Evolutionary conservation across 2,113 vertebrate species (phyloP).

Genomic region (Aegithalos caudatus): DNA sequence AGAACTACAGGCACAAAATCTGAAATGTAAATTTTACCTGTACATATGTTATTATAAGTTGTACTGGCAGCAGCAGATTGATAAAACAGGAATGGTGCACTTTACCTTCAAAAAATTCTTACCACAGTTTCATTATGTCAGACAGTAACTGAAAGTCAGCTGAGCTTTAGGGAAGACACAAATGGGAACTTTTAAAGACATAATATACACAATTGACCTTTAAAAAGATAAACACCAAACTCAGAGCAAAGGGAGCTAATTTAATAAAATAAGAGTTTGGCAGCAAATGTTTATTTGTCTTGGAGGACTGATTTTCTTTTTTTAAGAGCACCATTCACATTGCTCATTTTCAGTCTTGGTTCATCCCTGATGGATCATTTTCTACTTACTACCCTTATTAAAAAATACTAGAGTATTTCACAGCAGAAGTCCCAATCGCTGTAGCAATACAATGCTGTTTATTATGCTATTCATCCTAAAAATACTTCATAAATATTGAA

Average conservation of each 20-base stretch:
- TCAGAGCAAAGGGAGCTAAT: conserved; percentile 11
- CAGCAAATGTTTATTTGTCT: background rate
- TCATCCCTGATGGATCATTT: conserved; percentile 24
- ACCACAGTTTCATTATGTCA: background rate
- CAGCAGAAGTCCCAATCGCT: background rate
- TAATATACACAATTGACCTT: conserved; percentile 25
- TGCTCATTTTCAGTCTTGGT: conserved; percentile 32
- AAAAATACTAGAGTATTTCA: conserved; percentile 11
- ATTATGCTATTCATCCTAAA: background rate
- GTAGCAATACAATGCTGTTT: background rate
- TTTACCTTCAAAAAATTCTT: conserved; percentile 30
- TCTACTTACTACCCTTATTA: conserved; percentile 10
- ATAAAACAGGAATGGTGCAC: accelerated
- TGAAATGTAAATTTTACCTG: background rate
- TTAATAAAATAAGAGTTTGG: conserved; percentile 44
- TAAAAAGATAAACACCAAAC: conserved; percentile 27
- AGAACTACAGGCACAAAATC: background rate
- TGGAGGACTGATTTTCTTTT: background rate
- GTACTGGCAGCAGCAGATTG: background rate
- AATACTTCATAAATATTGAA: conserved; percentile 3
- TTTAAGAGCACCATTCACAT: background rate
- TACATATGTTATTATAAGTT: background rate
- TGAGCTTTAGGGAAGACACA: conserved; percentile 22
- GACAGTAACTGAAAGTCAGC: background rate
- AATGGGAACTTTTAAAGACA: conserved; percentile 31